Evolutionary conservation across 2,888 invertebrate genomes (phyloP), one percentile per base, ranked within the genome.

Genomic region (Nemotelus pantherinus): DNA sequence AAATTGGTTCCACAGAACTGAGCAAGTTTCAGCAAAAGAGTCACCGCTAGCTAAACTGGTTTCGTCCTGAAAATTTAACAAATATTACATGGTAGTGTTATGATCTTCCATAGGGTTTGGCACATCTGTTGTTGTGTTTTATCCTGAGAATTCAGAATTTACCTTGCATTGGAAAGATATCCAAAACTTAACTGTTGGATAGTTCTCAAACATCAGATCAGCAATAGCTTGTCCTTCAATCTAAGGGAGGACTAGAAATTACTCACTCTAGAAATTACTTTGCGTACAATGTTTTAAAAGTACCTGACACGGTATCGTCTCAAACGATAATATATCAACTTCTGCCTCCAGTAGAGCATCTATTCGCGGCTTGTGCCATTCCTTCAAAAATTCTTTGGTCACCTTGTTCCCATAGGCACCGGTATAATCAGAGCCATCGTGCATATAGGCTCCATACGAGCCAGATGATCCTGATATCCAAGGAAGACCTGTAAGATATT

Each of bases 391-490:
- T 88, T 93, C 89, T 53, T 88, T 87, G 2, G 92, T 85, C 1
- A 93, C 91, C 76, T 88, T 90, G 79, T 91, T 90, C 0, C 92
- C 92, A 84, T 95, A 95, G 79, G 90, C 90, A 39, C 98, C 98
- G n/a, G 92, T 92, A 86, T 98, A 98, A 85, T 98, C 98, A 0
- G 97, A 97, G 9, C 94, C 95, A 86, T 98, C 96, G 84, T 94
- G 93, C 53, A 96, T 89, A 83, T 92, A 93, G 0, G 97, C 97
- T 0, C 97, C 98, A 85, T 95, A 98, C 0, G 98, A 96, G 0
- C 98, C 98, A 79, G 97, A 93, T 0, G 97, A 95, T 0, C 96
- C 98, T 44, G 94, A 95, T 10, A 72, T 72, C 45, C 57, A 4
- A 25, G 58, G 72, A 1, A 45, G 7, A n/a, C 25, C 72, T 72